A percentile compares a stretch with the other conserved stretches of the same genome.
phyloP scores from a whole-genome alignment of 1,140 invertebrate genomes.

The Propsilocerus akamusi region DNA sequence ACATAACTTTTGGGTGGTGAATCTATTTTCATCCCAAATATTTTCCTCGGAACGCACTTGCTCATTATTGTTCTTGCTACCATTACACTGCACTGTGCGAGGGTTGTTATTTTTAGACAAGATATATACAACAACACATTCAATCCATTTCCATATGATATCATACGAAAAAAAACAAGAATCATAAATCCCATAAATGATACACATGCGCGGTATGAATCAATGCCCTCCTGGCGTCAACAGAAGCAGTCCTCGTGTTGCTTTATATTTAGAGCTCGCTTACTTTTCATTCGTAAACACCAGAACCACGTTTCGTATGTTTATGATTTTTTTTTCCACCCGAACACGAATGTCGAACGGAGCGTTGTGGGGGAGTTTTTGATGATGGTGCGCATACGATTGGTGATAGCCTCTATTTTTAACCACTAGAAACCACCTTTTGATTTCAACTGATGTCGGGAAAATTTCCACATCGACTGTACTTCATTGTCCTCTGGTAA shows the following conservation, averaged over 20 bases:
- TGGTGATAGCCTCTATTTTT: no score
- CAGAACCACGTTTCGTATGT: no score
- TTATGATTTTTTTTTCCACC: no score
- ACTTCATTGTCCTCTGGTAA: not conserved
- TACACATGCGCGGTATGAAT: not conserved
- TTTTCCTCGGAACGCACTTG: not conserved
- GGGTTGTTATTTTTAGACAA: conserved; percentile 2
- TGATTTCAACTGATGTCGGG: not conserved
- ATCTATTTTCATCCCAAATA: not conserved
- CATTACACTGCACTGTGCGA: not conserved
- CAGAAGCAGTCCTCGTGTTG: no score
- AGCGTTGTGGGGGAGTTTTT: no score
- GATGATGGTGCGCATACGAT: no score
- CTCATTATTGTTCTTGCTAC: not conserved
- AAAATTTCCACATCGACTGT: not conserved
- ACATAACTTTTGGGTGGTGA: not conserved
- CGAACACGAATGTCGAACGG: no score
- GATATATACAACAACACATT: not conserved
- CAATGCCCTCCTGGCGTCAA: no score
- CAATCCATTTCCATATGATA: not conserved
- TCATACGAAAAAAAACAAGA: no score
- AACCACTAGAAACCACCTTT: no score
- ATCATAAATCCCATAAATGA: conserved; percentile 1
- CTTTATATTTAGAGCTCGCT: no score
- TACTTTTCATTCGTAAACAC: no score